These are phyloP conservation scores for Helicolenus hilgendorfi DNA, from an alignment of 2,797 vertebrate genomes.

Conservation along the genomic window DNA sequence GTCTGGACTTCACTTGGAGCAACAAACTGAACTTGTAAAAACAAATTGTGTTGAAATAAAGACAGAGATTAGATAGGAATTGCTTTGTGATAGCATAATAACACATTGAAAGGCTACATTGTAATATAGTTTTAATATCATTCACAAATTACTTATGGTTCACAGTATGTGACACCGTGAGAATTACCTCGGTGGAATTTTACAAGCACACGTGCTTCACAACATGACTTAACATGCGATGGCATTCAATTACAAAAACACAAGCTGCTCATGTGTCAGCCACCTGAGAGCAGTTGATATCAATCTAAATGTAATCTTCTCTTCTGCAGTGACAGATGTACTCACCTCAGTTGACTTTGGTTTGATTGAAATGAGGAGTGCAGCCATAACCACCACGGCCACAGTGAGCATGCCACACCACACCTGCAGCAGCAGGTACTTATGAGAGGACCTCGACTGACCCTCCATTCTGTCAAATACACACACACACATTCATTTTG, in stretches of 20 bases:
- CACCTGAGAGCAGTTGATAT: background rate
- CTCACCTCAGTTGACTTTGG: constrained; percentile 47
- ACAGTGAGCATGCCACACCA: constrained; percentile 85
- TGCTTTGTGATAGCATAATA: background rate
- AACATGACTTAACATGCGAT: background rate
- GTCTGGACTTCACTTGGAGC: background rate
- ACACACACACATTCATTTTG: constrained; percentile 12
- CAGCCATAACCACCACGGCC: constrained; percentile 69
- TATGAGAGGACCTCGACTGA: constrained; percentile 32
- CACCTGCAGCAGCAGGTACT: constrained; percentile 76
- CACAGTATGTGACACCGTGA: background rate
- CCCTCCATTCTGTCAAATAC: constrained; percentile 67
- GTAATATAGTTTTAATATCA: background rate
- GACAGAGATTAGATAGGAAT: background rate
- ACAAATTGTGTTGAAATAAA: background rate
- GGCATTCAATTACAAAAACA: background rate
- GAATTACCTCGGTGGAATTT: background rate
- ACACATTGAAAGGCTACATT: background rate
- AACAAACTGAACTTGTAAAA: background rate
- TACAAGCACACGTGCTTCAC: no score
- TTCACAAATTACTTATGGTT: background rate
- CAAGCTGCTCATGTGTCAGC: no score
- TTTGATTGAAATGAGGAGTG: constrained; percentile 39
- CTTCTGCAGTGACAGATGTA: background rate
- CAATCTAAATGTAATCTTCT: background rate